Evolutionary conservation across 1,140 invertebrate genomes (phyloP).

Genomic region (Drosophila ficusphila): DNA sequence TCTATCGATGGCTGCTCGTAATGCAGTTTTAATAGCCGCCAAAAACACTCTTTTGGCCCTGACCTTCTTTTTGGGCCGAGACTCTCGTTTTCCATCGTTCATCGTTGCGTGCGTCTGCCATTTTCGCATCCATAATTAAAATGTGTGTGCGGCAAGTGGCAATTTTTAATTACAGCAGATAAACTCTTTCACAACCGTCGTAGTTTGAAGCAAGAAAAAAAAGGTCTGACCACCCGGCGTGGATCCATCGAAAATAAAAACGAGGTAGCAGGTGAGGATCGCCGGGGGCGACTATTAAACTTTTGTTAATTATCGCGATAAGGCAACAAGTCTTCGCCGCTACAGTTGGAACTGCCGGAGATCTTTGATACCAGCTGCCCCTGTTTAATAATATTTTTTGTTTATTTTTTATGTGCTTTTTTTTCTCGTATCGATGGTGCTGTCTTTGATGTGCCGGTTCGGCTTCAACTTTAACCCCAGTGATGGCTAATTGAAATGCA

Average conservation of each 20-base stretch:
- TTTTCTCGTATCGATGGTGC: slow-evolving; percentile 4
- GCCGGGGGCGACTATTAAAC: slow-evolving; percentile 49
- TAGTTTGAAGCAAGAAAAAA: not conserved
- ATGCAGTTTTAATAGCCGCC: slow-evolving; percentile 52
- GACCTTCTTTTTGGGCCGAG: slow-evolving; percentile 60
- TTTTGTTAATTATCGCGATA: slow-evolving; percentile 71
- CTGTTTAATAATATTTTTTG: slow-evolving; percentile 22
- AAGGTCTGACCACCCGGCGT: slow-evolving; percentile 55
- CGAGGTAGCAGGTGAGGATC: slow-evolving; percentile 26
- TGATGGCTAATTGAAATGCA: slow-evolving; percentile 45
- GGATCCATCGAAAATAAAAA: slow-evolving; percentile 8
- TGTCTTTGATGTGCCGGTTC: slow-evolving; percentile 36
- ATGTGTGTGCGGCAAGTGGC: slow-evolving; percentile 63
- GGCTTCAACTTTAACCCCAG: slow-evolving; percentile 27
- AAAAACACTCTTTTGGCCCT: slow-evolving; percentile 48
- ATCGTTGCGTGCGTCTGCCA: slow-evolving; percentile 46
- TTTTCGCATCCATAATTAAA: slow-evolving; percentile 72
- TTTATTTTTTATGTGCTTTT: slow-evolving; percentile 11
- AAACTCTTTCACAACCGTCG: slow-evolving; percentile 27
- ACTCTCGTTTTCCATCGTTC: slow-evolving; percentile 27
- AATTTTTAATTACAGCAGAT: slow-evolving; percentile 64
- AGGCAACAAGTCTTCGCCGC: slow-evolving; percentile 44
- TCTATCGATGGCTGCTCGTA: slow-evolving; percentile 45
- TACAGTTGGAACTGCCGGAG: slow-evolving; percentile 22
- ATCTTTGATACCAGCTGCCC: slow-evolving; percentile 27